Conservation (phyloP, 2,797 vertebrate species). For the Phyllotis vaccarum region DNA sequence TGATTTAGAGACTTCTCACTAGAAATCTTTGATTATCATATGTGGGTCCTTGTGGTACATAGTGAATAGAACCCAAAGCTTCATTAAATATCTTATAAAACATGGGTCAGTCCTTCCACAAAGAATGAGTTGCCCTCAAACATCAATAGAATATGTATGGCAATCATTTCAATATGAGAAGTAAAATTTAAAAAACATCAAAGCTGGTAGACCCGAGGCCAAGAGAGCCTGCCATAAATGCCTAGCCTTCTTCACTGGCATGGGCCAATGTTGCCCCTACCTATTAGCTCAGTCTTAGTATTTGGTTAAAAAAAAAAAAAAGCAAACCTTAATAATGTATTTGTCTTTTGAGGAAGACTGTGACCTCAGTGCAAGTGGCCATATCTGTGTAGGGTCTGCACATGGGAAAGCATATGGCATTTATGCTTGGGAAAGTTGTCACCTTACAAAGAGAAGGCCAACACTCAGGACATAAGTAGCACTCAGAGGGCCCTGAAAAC, state of each 20-base stretch:
- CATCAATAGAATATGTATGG: neutral
- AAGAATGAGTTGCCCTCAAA: neutral
- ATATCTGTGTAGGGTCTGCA: too few relatives aligned
- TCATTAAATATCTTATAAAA: neutral
- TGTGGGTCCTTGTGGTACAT: neutral
- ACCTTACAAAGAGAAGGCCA: neutral
- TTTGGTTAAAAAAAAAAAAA: neutral
- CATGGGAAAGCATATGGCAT: rapidly evolving
- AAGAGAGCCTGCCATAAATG: neutral
- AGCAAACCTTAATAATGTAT: neutral
- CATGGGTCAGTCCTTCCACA: neutral
- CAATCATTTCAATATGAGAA: neutral
- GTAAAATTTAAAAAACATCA: neutral
- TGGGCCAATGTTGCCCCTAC: neutral
- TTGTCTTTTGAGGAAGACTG: neutral
- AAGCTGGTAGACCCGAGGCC: neutral
- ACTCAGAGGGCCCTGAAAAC: neutral
- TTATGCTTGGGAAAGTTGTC: neutral
- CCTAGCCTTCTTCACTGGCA: neutral
- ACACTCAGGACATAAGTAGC: neutral
- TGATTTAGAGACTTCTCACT: neutral
- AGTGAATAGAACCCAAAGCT: neutral
- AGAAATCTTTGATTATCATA: neutral
- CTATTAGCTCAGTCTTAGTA: neutral
- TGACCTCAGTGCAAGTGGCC: neutral